Evolutionary conservation across 2,888 invertebrate genomes (phyloP), one percentile per base, ranked within the genome.

Genomic region (Crepidodera aurea): DNA sequence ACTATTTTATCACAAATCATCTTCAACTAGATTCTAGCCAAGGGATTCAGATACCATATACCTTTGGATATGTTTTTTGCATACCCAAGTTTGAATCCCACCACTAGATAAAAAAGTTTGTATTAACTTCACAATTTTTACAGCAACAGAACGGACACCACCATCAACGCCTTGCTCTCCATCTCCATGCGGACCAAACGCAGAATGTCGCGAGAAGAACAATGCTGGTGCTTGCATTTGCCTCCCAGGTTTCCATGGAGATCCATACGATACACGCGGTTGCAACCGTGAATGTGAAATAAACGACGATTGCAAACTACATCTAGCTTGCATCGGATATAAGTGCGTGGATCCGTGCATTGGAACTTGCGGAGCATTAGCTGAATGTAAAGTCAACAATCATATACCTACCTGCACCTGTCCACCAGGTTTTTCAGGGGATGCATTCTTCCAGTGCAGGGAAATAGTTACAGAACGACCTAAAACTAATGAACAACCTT

Each of bases 291-390:
- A 92, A 81, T 92, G 92, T 79, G 83, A 87, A 0, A 77, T 89
- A 1, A 90, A 90, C 78, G 86, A 88, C 0, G 92, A 92, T 74
- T 92, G 92, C 79, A 83, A 89, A 1, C 87, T 86, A 22, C 87
- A 88, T 73, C 85, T 83, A 73, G 90, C 91, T 15, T 92, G 92
- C 74, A 82, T 90, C 8, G 85, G 86, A 70, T 88, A 89, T 69
- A 90, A 89, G 81, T 92, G 92, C 76, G 83, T 85, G 72, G 89
- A 92, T 81, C 91, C 92, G 16, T 92, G 92, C 71, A 88, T 89
- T 0, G 90, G 91, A 59, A 87, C 87, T 18, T 92, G 92, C 76
- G 92, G 90, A 32, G 82, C 86, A 67, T 90, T 90, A 75, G 88
- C 91, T 3, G 85, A 88, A 65, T 92, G 92, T 76, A 83, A 84